A percentile compares a stretch with the other conserved stretches of the same genome.
These are phyloP conservation scores for Mormyrus iriodes DNA, from an alignment of 2,113 vertebrate species.

Conservation along the genomic window DNA sequence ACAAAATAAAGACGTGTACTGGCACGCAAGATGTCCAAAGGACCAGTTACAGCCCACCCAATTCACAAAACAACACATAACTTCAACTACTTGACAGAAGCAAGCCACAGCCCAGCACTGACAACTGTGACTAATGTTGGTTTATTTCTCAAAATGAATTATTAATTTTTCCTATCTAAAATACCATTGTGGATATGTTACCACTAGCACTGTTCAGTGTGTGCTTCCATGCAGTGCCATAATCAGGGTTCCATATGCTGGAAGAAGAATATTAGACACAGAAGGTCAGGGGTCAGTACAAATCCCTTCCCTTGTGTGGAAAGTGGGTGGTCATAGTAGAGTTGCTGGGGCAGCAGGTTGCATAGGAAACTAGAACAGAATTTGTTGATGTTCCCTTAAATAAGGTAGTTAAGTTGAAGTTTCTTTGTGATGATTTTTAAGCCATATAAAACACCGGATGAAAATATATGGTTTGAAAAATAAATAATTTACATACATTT, in stretches of 20 bases:
- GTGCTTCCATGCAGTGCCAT: not conserved
- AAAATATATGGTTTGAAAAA: not conserved
- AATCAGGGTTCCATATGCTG: not conserved
- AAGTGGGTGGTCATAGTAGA: not conserved
- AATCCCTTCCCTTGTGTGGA: not conserved
- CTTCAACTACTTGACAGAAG: not conserved
- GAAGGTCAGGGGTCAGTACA: not conserved
- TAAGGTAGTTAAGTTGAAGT: not conserved
- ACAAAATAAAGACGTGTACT: not conserved
- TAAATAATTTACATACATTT: not conserved
- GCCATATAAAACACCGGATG: not conserved
- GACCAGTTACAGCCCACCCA: slow-evolving; percentile 12
- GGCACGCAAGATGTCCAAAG: not conserved
- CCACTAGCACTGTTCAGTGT: not conserved
- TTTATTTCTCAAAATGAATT: not conserved
- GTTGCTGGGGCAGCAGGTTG: not conserved
- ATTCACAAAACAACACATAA: not conserved
- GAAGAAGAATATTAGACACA: not conserved
- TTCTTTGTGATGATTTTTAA: not conserved
- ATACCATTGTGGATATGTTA: not conserved
- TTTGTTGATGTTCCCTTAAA: not conserved
- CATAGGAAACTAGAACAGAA: not conserved
- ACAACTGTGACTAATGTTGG: not conserved
- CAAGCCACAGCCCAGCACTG: not conserved
- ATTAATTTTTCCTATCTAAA: not conserved